phyloP scores from a whole-genome alignment of 2,113 vertebrate species.

The Pipra filicauda region DNA sequence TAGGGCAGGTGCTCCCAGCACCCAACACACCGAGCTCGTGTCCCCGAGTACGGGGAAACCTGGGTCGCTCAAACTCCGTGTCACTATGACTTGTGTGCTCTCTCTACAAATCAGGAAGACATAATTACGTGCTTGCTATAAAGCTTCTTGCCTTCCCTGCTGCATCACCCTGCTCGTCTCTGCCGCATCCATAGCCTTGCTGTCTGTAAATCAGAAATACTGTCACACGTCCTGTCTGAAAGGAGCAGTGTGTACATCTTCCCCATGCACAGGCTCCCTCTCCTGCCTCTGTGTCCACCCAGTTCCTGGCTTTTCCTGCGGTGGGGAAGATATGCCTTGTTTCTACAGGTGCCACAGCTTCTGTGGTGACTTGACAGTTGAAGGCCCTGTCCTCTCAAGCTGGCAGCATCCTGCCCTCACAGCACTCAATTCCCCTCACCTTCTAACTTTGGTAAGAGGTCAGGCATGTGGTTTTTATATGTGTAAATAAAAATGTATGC shows the following conservation, averaged over 20 bases:
- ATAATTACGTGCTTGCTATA: fast-evolving
- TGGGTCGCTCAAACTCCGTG: fast-evolving
- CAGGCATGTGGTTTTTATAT: neutral
- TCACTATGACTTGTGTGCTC: neutral
- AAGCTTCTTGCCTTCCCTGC: neutral
- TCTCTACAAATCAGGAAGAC: neutral
- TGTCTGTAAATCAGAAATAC: neutral
- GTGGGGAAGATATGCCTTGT: neutral
- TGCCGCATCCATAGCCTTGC: fast-evolving
- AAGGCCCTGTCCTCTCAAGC: neutral
- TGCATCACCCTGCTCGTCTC: neutral
- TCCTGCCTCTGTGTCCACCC: neutral
- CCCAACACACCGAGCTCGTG: fast-evolving
- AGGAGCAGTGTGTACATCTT: neutral
- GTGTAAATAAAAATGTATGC: neutral
- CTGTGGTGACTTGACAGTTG: neutral
- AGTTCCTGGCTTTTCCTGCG: neutral
- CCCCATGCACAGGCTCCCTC: neutral
- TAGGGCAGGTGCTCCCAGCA: neutral
- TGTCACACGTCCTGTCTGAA: neutral
- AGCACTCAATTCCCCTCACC: neutral
- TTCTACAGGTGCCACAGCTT: neutral
- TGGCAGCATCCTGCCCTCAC: neutral
- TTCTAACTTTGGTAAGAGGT: neutral
- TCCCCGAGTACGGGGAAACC: fast-evolving